phyloP scores from a whole-genome alignment of 1,140 invertebrate species.

The Drosophila ercepeae region DNA sequence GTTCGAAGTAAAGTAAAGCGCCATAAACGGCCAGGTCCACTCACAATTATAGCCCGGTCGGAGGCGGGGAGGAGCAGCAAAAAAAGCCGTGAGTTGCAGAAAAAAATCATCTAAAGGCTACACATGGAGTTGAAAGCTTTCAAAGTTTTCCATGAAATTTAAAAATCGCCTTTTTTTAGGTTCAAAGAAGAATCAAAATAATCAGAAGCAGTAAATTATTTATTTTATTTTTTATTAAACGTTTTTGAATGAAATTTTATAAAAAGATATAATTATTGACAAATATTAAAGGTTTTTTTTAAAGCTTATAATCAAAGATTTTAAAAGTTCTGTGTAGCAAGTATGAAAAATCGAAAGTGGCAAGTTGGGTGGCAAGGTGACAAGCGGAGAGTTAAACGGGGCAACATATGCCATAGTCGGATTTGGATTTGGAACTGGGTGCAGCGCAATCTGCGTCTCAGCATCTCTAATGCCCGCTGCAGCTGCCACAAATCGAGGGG shows the following conservation, averaged over 20 bases:
- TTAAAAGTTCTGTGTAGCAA: too few relatives aligned
- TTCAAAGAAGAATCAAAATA: too few relatives aligned
- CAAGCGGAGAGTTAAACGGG: conserved; percentile 4
- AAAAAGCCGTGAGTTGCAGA: conserved; percentile 22
- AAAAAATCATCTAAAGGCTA: conserved; percentile 44
- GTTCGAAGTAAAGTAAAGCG: conserved; percentile 39
- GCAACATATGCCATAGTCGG: conserved; percentile 14
- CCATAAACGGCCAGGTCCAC: conserved; percentile 73
- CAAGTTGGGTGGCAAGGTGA: conserved; percentile 32
- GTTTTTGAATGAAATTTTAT: too few relatives aligned
- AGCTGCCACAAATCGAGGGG: conserved; percentile 40
- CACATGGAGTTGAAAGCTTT: background rate
- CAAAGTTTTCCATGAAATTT: too few relatives aligned
- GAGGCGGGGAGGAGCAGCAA: background rate
- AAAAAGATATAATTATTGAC: too few relatives aligned
- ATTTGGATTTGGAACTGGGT: conserved; percentile 36
- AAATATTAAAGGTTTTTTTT: too few relatives aligned
- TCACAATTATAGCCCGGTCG: conserved; percentile 48
- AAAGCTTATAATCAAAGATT: too few relatives aligned
- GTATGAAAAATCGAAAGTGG: conserved; percentile 78
- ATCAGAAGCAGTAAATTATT: too few relatives aligned
- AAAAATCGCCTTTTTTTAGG: too few relatives aligned
- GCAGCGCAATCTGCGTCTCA: conserved; percentile 57
- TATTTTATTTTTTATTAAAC: too few relatives aligned
- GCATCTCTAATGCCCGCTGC: conserved; percentile 37